These are phyloP conservation scores for Frankliniella intonsa DNA, from an alignment of 2,888 invertebrate species.

Conservation along the genomic window DNA sequence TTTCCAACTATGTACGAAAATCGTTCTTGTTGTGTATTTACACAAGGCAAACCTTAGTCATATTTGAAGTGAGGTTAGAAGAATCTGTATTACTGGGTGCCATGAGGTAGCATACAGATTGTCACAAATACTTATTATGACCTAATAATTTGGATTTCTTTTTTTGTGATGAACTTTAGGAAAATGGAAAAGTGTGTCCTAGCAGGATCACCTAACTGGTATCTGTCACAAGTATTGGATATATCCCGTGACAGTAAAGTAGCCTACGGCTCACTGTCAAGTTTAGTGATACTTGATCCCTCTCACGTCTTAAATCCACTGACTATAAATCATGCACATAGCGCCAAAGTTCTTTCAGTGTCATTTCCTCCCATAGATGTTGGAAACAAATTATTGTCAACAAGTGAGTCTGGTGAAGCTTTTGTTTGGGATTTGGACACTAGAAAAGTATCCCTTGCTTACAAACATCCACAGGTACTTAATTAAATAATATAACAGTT, in stretches of 20 bases:
- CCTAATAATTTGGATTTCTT: neutral
- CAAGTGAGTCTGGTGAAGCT: neutral
- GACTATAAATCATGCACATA: neutral
- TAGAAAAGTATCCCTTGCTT: neutral
- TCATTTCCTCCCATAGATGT: neutral
- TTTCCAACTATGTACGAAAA: too few relatives aligned
- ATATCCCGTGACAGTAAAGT: neutral
- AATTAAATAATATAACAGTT: neutral
- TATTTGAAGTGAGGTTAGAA: neutral
- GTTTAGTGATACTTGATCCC: neutral
- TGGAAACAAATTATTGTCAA: neutral
- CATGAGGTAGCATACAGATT: neutral
- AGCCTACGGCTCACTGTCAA: neutral
- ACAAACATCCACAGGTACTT: neutral
- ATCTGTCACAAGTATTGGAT: neutral
- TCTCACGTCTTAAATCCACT: neutral
- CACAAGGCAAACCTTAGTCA: neutral
- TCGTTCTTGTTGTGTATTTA: too few relatives aligned
- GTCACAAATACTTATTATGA: neutral
- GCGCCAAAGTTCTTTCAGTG: neutral
- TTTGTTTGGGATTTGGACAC: conserved; percentile 5
- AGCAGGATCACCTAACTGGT: neutral
- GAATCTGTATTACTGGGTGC: neutral
- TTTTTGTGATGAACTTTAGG: neutral
- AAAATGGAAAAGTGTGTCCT: neutral